phyloP scores from a whole-genome alignment of 2,888 invertebrate genomes.

The Saturnia japonica region DNA sequence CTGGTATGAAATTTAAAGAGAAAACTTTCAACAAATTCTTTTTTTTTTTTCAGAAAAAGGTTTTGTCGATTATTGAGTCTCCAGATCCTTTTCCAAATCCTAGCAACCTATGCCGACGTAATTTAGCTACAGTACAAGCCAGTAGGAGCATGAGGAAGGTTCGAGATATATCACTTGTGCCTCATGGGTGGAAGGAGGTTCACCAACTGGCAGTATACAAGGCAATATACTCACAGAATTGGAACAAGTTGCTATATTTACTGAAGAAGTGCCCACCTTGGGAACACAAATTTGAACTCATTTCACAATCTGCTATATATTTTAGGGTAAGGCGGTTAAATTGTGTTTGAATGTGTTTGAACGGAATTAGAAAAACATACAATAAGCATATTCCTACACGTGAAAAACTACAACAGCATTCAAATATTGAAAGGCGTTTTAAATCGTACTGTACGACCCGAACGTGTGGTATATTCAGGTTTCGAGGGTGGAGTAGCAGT shows the following conservation, averaged over 20 bases:
- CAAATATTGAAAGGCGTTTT: no score
- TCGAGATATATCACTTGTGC: slow-evolving; percentile 24
- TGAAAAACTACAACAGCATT: no score
- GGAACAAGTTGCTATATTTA: slow-evolving; percentile 64
- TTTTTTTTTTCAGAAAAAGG: slow-evolving; percentile 55
- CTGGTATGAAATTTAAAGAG: no score
- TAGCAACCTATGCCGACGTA: slow-evolving; percentile 48
- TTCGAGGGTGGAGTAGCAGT: no score
- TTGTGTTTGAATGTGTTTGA: neutral
- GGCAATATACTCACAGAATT: slow-evolving; percentile 67
- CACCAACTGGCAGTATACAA: slow-evolving; percentile 46
- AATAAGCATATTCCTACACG: no score
- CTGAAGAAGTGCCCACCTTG: slow-evolving; percentile 60
- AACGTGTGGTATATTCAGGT: no score
- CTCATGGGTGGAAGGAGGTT: slow-evolving; percentile 36
- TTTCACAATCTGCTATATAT: slow-evolving; percentile 46
- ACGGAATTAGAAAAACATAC: no score
- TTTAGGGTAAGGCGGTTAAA: slow-evolving; percentile 49
- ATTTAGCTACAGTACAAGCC: slow-evolving; percentile 50
- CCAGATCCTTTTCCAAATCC: slow-evolving; percentile 29
- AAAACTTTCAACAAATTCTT: neutral
- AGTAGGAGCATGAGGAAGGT: slow-evolving; percentile 30
- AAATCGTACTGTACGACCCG: no score
- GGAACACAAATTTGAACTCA: slow-evolving; percentile 42
- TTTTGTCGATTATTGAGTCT: slow-evolving; percentile 44